Evolutionary conservation across 2,888 invertebrate species (phyloP), one percentile per base, ranked within the genome.

Genomic region (Acrobeloides nanus): DNA sequence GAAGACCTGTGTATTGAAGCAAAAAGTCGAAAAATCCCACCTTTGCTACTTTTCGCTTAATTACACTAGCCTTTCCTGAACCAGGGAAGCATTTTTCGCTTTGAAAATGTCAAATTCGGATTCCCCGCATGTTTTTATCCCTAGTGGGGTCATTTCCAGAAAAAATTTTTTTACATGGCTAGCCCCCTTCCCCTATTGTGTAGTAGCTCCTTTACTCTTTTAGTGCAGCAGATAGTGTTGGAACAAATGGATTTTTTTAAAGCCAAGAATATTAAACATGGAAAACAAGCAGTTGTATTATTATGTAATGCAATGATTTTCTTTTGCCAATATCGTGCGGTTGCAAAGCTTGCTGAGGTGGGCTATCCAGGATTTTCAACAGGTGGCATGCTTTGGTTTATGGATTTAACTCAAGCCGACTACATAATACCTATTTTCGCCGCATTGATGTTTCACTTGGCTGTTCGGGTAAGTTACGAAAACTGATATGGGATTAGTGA

Each of bases 371-470:
- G 89, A 72, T 81, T 95, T 81, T 81, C 82, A 55, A 79, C 82
- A 1, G 95, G 95, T 25, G 97, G 97, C 0, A 60, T 88, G 1
- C 83, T 81, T 65, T 97, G 95, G 95, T 92, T 97, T 74, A 78
- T 81, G 3, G 90, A 99, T 79, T 80, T 97, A 35, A 89, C 92
- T 0, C 75, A 87, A 8, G 81, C 85, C 2, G 97, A 97, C 79
- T 93, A 84, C 71, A 58, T 86, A 12, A 77, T 97, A 46, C 95
- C 95, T 0, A 78, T 89, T 40, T 92, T 92, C 1, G 83, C 86
- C 75, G 76, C 81, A 0, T 89, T 92, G 1, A 77, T 95, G 67
- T 83, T 81, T 38, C 55, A 57, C 39, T 61, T 72, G 64, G 43
- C 62, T 3, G 62, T 68, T 0, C 34, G 50, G 1, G 61, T 72